phyloP scores from a whole-genome alignment of 2,113 vertebrate species.

The Cnemophilus loriae region DNA sequence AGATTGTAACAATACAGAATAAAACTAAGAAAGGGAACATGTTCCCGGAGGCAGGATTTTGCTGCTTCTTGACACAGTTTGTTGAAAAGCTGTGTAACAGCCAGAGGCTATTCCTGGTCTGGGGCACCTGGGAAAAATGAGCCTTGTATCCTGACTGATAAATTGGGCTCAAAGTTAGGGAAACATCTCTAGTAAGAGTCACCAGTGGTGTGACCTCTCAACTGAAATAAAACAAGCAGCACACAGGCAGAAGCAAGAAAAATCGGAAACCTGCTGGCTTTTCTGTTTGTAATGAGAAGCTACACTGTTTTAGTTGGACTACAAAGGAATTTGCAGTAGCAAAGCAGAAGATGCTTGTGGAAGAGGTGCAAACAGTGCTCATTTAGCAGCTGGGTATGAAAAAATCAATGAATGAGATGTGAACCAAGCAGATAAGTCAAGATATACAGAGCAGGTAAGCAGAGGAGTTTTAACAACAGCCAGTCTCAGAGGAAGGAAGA shows the following conservation, averaged over 20 bases:
- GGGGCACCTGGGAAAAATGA: slow-evolving; percentile 66
- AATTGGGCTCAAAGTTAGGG: slow-evolving; percentile 63
- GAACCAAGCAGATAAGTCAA: slow-evolving; percentile 42
- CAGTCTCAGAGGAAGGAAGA: slow-evolving; percentile 34
- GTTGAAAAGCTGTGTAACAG: slow-evolving; percentile 60
- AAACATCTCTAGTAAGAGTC: slow-evolving; percentile 24
- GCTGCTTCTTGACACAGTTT: slow-evolving; percentile 68
- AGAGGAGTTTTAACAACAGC: slow-evolving; percentile 46
- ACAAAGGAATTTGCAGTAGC: slow-evolving; percentile 10
- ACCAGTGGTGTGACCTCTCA: slow-evolving; percentile 4
- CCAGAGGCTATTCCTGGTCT: slow-evolving; percentile 71
- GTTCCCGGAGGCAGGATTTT: slow-evolving; percentile 62
- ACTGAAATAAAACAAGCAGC: slow-evolving; percentile 33
- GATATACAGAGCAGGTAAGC: slow-evolving; percentile 50
- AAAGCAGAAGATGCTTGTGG: slow-evolving; percentile 10
- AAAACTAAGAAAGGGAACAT: slow-evolving; percentile 44
- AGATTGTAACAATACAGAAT: slow-evolving; percentile 19
- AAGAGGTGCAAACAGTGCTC: slow-evolving; percentile 28
- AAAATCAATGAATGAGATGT: slow-evolving; percentile 42
- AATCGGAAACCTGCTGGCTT: slow-evolving; percentile 1
- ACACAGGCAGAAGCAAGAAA: not conserved
- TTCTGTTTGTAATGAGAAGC: slow-evolving; percentile 28
- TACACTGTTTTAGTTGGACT: not conserved
- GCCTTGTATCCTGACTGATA: slow-evolving; percentile 59
- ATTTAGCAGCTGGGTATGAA: slow-evolving; percentile 41